Percentiles rank a stretch among this genome's conserved stretches.
These are phyloP conservation scores for Madoqua kirkii DNA, from an alignment of 2,113 vertebrate genomes.

Conservation along the genomic window DNA sequence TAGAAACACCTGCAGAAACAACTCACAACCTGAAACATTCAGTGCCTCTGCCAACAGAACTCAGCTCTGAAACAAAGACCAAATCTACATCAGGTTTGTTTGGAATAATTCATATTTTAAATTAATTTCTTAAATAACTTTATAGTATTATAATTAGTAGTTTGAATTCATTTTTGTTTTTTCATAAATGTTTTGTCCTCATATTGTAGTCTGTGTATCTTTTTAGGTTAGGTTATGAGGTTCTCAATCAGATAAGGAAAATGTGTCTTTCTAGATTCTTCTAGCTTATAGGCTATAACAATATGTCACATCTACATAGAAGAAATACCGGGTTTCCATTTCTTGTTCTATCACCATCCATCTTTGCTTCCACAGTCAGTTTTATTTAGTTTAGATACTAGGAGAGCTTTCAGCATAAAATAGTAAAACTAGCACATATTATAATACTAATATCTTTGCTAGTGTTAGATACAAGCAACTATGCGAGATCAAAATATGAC, in stretches of 20 bases:
- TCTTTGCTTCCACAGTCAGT: slow-evolving; percentile 10
- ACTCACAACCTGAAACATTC: slow-evolving; percentile 13
- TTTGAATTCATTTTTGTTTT: background rate
- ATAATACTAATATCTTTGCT: background rate
- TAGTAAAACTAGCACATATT: background rate
- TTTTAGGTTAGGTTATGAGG: background rate
- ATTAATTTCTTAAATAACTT: slow-evolving; percentile 37
- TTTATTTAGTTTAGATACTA: slow-evolving; percentile 13
- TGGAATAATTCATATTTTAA: slow-evolving; percentile 46
- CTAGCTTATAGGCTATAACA: background rate
- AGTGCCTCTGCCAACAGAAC: slow-evolving; percentile 66
- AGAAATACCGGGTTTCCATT: background rate
- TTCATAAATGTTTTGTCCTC: background rate
- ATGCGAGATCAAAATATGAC: background rate
- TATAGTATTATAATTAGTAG: background rate
- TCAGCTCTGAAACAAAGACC: slow-evolving; percentile 48
- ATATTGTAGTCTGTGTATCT: background rate
- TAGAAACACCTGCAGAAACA: slow-evolving; percentile 45
- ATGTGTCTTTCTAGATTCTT: background rate
- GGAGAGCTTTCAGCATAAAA: background rate
- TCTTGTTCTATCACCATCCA: background rate
- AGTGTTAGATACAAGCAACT: background rate
- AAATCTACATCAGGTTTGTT: slow-evolving; percentile 61
- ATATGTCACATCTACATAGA: background rate
- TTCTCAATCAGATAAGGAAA: background rate